phyloP scores from a whole-genome alignment of 2,797 vertebrate species.

The Kryptopterus vitreolus region DNA sequence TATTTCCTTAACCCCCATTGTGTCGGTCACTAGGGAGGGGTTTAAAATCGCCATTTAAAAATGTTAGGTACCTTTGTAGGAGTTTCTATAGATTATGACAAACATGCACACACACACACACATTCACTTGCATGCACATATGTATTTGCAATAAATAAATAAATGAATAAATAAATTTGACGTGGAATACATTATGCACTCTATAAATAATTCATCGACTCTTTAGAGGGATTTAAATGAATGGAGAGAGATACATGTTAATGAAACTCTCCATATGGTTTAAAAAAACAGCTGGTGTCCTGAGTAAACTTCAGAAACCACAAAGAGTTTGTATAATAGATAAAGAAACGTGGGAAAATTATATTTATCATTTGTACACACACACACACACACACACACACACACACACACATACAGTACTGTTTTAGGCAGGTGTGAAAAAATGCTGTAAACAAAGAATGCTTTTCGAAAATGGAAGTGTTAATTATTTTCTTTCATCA shows the following conservation, averaged over 20 bases:
- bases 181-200: slow-evolving; percentile 21
- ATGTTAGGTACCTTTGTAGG: background rate
- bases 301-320: slow-evolving; percentile 19
- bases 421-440: too few relatives aligned
- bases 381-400: too few relatives aligned
- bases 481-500: too few relatives aligned
- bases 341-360: background rate
- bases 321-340: background rate
- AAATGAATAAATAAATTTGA: slow-evolving; percentile 20
- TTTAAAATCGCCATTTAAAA: background rate
- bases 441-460: too few relatives aligned
- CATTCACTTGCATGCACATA: background rate
- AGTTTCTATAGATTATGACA: background rate
- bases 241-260: slow-evolving; percentile 29
- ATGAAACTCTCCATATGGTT: slow-evolving; percentile 33
- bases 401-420: too few relatives aligned
- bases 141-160: background rate
- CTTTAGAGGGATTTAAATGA: slow-evolving; percentile 39
- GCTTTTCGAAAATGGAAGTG: too few relatives aligned
- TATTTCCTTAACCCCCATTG: background rate
- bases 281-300: slow-evolving; percentile 31
- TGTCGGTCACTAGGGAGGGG: background rate
- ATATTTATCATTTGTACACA: too few relatives aligned
- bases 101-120: slow-evolving; percentile 10
- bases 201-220: slow-evolving; percentile 36